phyloP scores from a whole-genome alignment of 1,140 invertebrate species.

The Macrosteles quadrilineatus region DNA sequence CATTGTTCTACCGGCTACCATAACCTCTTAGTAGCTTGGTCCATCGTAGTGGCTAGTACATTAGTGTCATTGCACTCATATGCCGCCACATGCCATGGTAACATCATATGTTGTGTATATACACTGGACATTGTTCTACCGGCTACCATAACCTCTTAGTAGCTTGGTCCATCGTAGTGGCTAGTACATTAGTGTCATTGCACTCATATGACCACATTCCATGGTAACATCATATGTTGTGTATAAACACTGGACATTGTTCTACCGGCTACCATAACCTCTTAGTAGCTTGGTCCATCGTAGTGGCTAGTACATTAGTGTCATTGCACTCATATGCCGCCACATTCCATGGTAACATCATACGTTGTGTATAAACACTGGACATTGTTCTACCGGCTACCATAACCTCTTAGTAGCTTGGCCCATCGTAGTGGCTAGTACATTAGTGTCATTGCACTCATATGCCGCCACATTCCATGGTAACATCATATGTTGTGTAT shows the following conservation, averaged over 20 bases:
- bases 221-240: too few relatives aligned
- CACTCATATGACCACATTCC: background rate
- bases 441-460: too few relatives aligned
- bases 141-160: constrained; percentile 2
- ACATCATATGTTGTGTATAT: background rate
- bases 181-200: constrained; percentile 17
- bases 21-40: background rate
- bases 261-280: constrained; percentile 1
- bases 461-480: too few relatives aligned
- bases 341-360: background rate
- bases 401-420: too few relatives aligned
- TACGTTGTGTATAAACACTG: too few relatives aligned
- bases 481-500: too few relatives aligned
- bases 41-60: background rate
- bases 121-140: constrained; percentile 9
- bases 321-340: constrained; percentile 15
- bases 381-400: too few relatives aligned
- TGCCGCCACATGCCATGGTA: background rate
- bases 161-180: background rate
- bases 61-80: constrained; percentile 23
- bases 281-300: too few relatives aligned
- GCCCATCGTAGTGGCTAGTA: too few relatives aligned
- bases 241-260: constrained; percentile 14
- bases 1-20: constrained; percentile 7
- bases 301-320: constrained; percentile 1